A percentile compares a stretch with the other conserved stretches of the same genome.
Evolutionary conservation across 2,888 invertebrate genomes (phyloP).

Genomic region (Byasa hedistus): DNA sequence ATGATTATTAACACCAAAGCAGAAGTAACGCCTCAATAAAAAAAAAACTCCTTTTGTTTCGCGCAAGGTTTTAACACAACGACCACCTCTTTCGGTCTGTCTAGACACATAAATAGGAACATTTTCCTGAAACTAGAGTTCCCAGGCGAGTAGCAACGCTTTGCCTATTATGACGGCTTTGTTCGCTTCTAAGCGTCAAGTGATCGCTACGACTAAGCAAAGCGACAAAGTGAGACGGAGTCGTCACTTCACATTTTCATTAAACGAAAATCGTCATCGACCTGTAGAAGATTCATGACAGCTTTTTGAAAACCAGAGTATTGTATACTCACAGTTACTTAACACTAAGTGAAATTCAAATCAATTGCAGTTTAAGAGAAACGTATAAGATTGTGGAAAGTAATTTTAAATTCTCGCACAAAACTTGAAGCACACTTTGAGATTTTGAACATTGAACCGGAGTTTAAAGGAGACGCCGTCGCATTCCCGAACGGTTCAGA

Average conservation of each 20-base stretch:
- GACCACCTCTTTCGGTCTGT: constrained; percentile 25
- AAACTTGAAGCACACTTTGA: neutral
- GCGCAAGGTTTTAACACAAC: constrained; percentile 15
- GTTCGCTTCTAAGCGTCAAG: constrained; percentile 12
- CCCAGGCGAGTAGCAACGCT: constrained; percentile 7
- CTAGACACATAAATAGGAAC: constrained; percentile 29
- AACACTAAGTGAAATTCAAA: no score
- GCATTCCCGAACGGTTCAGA: no score
- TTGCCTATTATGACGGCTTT: constrained; percentile 16
- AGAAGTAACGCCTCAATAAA: constrained; percentile 7
- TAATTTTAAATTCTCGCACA: no score
- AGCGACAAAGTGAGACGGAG: no score
- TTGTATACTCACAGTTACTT: no score
- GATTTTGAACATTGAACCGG: neutral
- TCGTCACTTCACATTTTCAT: no score
- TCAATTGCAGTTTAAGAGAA: no score
- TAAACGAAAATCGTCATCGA: no score
- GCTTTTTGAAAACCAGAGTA: no score
- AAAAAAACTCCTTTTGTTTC: constrained; percentile 7
- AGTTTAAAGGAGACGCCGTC: neutral
- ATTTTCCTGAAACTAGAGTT: constrained; percentile 19
- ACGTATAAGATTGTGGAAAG: no score
- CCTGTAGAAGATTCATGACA: no score
- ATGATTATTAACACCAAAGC: neutral
- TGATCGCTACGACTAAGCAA: neutral